Base-by-base conservation (phyloP, 2,888 invertebrate species). In the Hoplodrina ambigua region DNA sequence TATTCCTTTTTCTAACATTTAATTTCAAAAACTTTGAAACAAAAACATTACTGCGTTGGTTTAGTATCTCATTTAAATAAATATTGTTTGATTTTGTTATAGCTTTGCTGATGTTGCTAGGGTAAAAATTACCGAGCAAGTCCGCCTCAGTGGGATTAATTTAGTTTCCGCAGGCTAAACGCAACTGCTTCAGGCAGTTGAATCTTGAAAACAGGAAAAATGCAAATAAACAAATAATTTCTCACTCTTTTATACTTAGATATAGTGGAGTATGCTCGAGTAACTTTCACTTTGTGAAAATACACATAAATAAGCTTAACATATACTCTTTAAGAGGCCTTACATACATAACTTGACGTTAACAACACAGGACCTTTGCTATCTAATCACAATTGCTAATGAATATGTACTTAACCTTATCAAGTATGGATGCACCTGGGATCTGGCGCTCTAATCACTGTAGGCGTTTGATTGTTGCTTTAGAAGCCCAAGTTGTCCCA, bases 351-450 rank as follows among this genome's bases (percentile, higher is more conserved):
- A 54, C 1, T 33, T 58, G 17, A 15, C 13, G 25, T 41, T 49
- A 6, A 44, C 13, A 62, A 65, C n/a, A 56, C 15, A 33, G 1
- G 46, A 72, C 52, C 52, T 71, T 64, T 64, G 44, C 37, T 50
- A 71, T 30, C 41, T 52, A 58, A 72, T 62, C 49, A 53, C 11
- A 54, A 55, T 61, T 64, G 46, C 49, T 55, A 76, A 78, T 70
- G 30, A 58, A 25, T 63, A 37, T 63, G 15, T 57, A 50, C 19
- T 53, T 74, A 66, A 74, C 79, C 80, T 79, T 79, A 54, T 64
- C 37, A 61, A 61, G 52, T 19, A 57, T 41, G n/a, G 66, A 30
- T 67, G 25, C 59, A 63, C 37, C 44, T 63, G 33, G 10, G 15
- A 17, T n/a, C 46, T 46, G 17, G 46, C 37, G 13, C 2, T 71